Conservation (phyloP, 2,888 invertebrate genomes). For the Spilosoma lubricipeda region DNA sequence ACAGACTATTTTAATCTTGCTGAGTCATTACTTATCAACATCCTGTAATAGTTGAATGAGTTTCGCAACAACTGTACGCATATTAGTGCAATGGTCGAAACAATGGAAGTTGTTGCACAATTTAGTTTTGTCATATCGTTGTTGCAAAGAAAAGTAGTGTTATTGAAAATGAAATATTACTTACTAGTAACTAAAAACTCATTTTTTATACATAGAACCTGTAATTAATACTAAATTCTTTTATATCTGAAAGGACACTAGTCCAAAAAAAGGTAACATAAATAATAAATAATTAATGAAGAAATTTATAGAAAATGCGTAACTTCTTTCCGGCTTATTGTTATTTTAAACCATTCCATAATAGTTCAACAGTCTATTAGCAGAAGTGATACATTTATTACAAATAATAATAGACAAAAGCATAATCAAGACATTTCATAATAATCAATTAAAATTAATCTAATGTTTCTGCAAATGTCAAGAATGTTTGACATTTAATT, state of each 20-base stretch:
- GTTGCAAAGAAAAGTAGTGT: neutral
- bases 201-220: neutral
- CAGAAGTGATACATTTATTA: neutral
- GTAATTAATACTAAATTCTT: too few relatives aligned
- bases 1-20: conserved; percentile 12
- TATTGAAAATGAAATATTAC: too few relatives aligned
- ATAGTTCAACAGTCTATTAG: neutral
- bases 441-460: neutral
- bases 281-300: too few relatives aligned
- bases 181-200: neutral
- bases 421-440: neutral
- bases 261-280: too few relatives aligned
- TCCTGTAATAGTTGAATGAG: conserved; percentile 25
- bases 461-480: conserved; percentile 23
- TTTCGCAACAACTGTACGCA: conserved; percentile 16
- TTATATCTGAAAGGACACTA: too few relatives aligned
- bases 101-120: conserved; percentile 25
- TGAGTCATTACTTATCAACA: conserved; percentile 41
- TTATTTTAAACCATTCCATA: neutral
- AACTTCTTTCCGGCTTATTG: neutral
- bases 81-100: conserved; percentile 24
- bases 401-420: neutral
- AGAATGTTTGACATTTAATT: conserved; percentile 48
- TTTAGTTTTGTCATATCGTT: neutral
- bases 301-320: too few relatives aligned